phyloP scores from a whole-genome alignment of 2,113 vertebrate species.

The Gymnogyps californianus region DNA sequence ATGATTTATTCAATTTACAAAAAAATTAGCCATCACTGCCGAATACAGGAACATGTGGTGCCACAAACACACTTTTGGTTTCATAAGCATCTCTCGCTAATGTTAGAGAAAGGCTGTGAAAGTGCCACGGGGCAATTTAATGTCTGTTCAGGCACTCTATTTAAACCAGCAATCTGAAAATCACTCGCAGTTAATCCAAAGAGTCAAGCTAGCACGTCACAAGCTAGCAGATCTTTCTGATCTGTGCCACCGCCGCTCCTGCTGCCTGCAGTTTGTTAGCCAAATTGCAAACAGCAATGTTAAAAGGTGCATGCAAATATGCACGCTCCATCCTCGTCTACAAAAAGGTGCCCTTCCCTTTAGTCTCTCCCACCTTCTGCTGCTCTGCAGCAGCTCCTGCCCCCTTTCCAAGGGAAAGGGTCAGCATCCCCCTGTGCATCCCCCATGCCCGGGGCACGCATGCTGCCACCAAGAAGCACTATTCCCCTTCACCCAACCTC shows the following conservation, averaged over 20 bases:
- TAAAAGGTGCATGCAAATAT: not conserved
- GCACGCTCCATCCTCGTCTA: not conserved
- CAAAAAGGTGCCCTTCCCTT: not conserved
- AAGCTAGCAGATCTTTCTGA: too few relatives aligned
- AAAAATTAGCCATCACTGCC: conserved; percentile 67
- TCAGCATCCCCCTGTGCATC: not conserved
- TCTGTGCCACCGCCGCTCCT: not conserved
- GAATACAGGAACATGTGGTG: conserved; percentile 52
- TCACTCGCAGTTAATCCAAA: not conserved
- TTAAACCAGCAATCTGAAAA: not conserved
- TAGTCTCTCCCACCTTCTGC: not conserved
- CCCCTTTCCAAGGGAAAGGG: not conserved
- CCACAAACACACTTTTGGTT: conserved; percentile 43
- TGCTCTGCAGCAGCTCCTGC: not conserved
- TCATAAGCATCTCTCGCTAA: not conserved
- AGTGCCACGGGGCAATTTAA: not conserved
- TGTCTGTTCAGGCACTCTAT: not conserved
- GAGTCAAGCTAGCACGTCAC: not conserved
- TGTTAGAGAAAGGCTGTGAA: not conserved
- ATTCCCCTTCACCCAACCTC: not conserved
- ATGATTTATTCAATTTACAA: conserved; percentile 80
- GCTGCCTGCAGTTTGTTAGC: not conserved
- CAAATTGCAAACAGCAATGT: not conserved
- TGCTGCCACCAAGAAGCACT: not conserved
- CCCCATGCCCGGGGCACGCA: not conserved